Conservation (phyloP, 53 echinoderm and acorn worm genomes). For the Paracentrotus lividus region DNA sequence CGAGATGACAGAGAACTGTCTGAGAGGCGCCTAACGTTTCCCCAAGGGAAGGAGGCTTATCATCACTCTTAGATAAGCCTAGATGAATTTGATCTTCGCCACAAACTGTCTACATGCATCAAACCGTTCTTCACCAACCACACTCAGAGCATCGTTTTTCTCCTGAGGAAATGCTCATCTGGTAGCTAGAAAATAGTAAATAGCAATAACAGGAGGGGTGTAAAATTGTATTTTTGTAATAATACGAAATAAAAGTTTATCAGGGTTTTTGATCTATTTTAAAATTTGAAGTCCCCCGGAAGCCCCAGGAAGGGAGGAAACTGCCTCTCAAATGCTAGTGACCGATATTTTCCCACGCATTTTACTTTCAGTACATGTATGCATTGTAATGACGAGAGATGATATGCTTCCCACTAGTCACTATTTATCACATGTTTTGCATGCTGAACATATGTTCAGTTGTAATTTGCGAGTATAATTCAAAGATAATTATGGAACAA, state of each 20-base stretch:
- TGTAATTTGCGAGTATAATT: too few species aligned
- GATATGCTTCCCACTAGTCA: not conserved
- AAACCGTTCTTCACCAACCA: conserved; percentile 10
- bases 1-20: not conserved
- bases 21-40: conserved; percentile 2
- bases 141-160: not conserved
- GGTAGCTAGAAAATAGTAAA: not conserved
- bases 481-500: not conserved
- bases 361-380: not conserved
- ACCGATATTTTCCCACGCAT: conserved; percentile 19
- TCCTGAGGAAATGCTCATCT: not conserved
- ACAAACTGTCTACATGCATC: conserved; percentile 12
- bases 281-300: conserved; percentile 15
- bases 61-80: not conserved
- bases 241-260: not conserved
- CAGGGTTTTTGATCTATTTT: not conserved
- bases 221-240: not conserved
- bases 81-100: conserved; percentile 5
- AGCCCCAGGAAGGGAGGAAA: conserved; percentile 17
- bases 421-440: not conserved
- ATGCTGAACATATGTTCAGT: not conserved
- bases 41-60: not conserved
- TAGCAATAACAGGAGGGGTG: not conserved
- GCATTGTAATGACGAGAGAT: not conserved
- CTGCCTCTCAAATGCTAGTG: not conserved